Percentiles rank a stretch among this genome's conserved stretches.
Evolutionary conservation across 2,113 vertebrate genomes (phyloP).

Genomic region (Gasterosteus nipponicus): DNA sequence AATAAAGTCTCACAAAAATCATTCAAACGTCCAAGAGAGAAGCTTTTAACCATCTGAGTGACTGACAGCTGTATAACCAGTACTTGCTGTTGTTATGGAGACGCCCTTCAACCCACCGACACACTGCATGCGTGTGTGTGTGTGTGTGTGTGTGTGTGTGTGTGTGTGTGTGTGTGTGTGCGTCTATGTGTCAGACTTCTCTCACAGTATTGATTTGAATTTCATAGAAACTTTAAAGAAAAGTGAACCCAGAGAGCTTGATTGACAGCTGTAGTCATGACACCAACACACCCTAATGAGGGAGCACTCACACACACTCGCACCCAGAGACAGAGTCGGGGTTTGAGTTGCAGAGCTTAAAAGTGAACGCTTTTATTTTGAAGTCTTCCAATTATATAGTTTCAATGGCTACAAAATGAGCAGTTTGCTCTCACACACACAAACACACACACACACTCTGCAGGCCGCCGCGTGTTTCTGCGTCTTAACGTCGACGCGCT

Average conservation of each 20-base stretch:
- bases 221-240: slow-evolving; percentile 41
- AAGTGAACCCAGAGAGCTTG: slow-evolving; percentile 35
- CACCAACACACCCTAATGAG: slow-evolving; percentile 1
- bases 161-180: neutral
- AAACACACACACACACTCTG: slow-evolving; percentile 16
- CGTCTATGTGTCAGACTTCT: neutral
- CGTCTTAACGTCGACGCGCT: too few species aligned
- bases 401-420: slow-evolving; percentile 25
- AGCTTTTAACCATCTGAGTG: neutral
- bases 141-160: neutral
- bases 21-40: neutral
- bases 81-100: slow-evolving; percentile 33
- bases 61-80: slow-evolving; percentile 27
- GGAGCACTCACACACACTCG: slow-evolving; percentile 3
- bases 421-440: slow-evolving; percentile 11
- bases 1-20: neutral
- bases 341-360: slow-evolving; percentile 4
- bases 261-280: slow-evolving; percentile 56
- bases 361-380: slow-evolving; percentile 34
- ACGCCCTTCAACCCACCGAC: slow-evolving; percentile 24
- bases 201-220: slow-evolving; percentile 41
- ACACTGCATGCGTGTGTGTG: too few species aligned
- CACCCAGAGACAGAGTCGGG: neutral
- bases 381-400: slow-evolving; percentile 45
- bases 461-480: too few species aligned